Evolutionary conservation across 2,888 invertebrate genomes (phyloP).

Genomic region (Caenorhabditis imperialis): DNA sequence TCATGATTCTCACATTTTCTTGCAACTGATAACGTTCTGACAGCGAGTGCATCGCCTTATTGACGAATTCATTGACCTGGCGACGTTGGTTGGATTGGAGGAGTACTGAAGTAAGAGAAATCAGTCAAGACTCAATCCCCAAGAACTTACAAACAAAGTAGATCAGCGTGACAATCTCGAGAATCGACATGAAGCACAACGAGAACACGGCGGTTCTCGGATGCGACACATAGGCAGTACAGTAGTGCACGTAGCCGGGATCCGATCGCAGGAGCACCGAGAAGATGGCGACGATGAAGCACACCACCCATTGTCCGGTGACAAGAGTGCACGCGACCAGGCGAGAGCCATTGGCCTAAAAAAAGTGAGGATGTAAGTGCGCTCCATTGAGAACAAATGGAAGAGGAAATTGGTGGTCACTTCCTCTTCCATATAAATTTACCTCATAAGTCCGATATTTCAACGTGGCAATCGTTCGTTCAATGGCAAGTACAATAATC

Average conservation of each 20-base stretch:
- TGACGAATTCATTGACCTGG: conserved; percentile 65
- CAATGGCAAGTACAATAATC: conserved; percentile 62
- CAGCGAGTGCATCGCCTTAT: conserved; percentile 65
- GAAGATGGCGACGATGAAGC: conserved; percentile 48
- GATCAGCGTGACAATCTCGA: conserved; percentile 56
- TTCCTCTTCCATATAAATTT: background rate
- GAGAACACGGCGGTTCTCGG: conserved; percentile 64
- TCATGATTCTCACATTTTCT: conserved; percentile 66
- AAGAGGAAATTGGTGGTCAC: no score
- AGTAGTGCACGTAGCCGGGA: conserved; percentile 61
- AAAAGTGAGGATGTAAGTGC: background rate
- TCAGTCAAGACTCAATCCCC: no score
- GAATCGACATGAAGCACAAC: conserved; percentile 57
- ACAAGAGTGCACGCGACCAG: conserved; percentile 50
- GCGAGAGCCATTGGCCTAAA: conserved; percentile 54
- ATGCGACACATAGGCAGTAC: conserved; percentile 65
- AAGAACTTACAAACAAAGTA: conserved; percentile 51
- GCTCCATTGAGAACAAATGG: no score
- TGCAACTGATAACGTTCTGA: conserved; percentile 65
- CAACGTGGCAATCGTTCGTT: conserved; percentile 62
- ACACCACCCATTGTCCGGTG: conserved; percentile 58
- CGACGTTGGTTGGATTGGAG: conserved; percentile 57
- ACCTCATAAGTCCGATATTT: conserved; percentile 64
- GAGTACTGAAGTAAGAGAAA: conserved; percentile 53
- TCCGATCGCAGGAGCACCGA: conserved; percentile 56